Evolutionary conservation across 2,797 vertebrate genomes (phyloP), one percentile per base, ranked within the genome.

Genomic region (Mormyrops attenuatus): DNA sequence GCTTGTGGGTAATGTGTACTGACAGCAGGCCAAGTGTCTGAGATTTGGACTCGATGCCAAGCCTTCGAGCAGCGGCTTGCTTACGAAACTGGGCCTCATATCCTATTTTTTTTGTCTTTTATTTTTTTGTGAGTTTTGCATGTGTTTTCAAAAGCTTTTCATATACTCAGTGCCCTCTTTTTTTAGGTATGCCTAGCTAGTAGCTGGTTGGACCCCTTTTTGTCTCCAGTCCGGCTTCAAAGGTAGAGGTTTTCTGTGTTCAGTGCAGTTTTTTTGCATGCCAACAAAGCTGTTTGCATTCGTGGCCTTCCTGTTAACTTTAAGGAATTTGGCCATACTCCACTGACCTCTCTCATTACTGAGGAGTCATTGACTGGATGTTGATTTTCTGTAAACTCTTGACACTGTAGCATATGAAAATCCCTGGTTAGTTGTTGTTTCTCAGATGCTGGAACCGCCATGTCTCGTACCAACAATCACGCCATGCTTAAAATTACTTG

Each of bases 1-100:
- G 73, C 73, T 80, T 80, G 73, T 80, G 73, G 73, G 73, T 80
- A 80, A 80, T 44, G 73, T 80, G 73, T 80, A 41, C 73, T 80
- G 73, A 80, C 73, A 80, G 73, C 41, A 44, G 73, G 73, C 73
- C 73, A 80, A 80, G 73, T 80, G 38, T 80, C 73, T 80, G 20
- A 80, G 73, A 80, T 80, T n/a, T 80, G 38, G 73, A 80, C 41
- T 80, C 73, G 38, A 80, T 80, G 73, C 73, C 41, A 73, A 73
- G 38, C 73, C 15, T 41, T 80, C 34, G 17, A 44, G 73, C 73
- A 44, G 73, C 13, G 1, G 34, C 38, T 73, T 20, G 73, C 7
- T 80, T 44, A 17, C 17, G 1, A 80, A 80, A 80, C 73, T 20
- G 15, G 38, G 38, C 17, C 30, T 44, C 15, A 7, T 5, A 17